phyloP scores from a whole-genome alignment of 92 coral and sea anemone species.

The Zoanthus sansibaricus region DNA sequence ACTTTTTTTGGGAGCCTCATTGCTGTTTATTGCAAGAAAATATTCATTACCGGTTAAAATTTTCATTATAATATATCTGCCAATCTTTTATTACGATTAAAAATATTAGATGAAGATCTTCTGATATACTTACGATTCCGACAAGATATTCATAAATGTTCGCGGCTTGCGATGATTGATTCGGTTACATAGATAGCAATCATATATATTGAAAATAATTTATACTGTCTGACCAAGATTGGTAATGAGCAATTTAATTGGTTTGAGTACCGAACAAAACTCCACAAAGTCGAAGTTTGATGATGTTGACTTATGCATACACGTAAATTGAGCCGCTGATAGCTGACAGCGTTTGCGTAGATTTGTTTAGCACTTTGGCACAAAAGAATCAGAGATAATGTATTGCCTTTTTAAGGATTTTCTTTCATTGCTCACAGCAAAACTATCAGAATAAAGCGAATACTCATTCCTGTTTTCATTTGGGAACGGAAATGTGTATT shows the following conservation, averaged over 20 bases:
- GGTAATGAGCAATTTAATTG: not conserved
- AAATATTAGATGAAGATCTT: not conserved
- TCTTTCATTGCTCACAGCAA: slow-evolving; percentile 5
- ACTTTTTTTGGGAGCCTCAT: not conserved
- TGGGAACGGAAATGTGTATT: slow-evolving; percentile 1
- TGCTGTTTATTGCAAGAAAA: not conserved
- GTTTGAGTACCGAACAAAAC: not conserved
- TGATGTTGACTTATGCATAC: not conserved
- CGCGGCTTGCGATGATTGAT: slow-evolving; percentile 33
- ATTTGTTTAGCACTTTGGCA: slow-evolving; percentile 24
- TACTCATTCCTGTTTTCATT: not conserved
- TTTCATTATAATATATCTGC: slow-evolving; percentile 1
- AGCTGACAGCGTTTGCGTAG: not conserved
- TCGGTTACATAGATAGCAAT: not conserved
- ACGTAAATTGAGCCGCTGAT: not conserved
- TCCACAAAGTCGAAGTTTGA: not conserved
- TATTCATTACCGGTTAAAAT: slow-evolving; percentile 11
- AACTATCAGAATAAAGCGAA: slow-evolving; percentile 18
- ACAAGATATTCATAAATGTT: not conserved
- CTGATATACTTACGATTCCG: not conserved
- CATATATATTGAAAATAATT: slow-evolving; percentile 6
- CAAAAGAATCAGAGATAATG: not conserved
- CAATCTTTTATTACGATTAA: not conserved
- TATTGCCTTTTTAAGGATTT: slow-evolving; percentile 17
- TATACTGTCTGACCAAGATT: not conserved